phyloP scores from a whole-genome alignment of 2,888 invertebrate species.

The Ormyrus pomaceus region DNA sequence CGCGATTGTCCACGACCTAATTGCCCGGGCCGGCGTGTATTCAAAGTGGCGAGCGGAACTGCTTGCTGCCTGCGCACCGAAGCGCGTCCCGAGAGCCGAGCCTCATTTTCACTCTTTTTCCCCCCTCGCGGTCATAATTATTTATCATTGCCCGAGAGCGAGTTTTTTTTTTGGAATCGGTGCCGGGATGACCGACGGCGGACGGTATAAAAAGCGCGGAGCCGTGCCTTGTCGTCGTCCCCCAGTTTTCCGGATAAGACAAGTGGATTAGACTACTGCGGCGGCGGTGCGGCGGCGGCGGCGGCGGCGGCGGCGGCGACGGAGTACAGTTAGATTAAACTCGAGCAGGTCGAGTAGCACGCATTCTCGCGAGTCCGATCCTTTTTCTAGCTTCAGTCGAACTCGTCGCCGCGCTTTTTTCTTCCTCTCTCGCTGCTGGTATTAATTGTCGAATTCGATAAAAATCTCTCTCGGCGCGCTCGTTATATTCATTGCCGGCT shows the following conservation, averaged over 20 bases:
- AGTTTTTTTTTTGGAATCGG: not conserved
- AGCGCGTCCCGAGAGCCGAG: not conserved
- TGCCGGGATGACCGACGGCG: not conserved
- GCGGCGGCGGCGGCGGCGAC: slow-evolving; percentile 16
- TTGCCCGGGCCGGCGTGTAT: not conserved
- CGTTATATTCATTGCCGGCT: too few species aligned
- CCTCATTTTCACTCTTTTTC: not conserved
- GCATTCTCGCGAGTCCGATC: not conserved
- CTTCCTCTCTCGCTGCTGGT: too few species aligned
- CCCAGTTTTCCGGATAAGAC: slow-evolving; percentile 12
- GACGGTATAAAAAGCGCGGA: not conserved
- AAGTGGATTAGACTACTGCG: slow-evolving; percentile 46
- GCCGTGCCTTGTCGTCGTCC: not conserved
- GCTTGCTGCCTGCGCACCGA: not conserved
- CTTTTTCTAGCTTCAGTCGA: not conserved
- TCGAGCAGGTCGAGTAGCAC: slow-evolving; percentile 59
- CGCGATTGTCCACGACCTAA: not conserved
- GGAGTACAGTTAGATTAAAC: slow-evolving; percentile 64
- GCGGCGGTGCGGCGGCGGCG: slow-evolving; percentile 3
- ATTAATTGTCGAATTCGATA: too few species aligned
- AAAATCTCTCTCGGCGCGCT: too few species aligned
- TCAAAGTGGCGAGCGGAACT: not conserved
- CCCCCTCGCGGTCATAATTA: not conserved
- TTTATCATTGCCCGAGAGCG: not conserved
- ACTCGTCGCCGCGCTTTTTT: not conserved